A percentile compares a stretch with the other conserved stretches of the same genome.
These are phyloP conservation scores for Lithophane leautieri DNA, from an alignment of 2,888 invertebrate genomes.

Conservation along the genomic window DNA sequence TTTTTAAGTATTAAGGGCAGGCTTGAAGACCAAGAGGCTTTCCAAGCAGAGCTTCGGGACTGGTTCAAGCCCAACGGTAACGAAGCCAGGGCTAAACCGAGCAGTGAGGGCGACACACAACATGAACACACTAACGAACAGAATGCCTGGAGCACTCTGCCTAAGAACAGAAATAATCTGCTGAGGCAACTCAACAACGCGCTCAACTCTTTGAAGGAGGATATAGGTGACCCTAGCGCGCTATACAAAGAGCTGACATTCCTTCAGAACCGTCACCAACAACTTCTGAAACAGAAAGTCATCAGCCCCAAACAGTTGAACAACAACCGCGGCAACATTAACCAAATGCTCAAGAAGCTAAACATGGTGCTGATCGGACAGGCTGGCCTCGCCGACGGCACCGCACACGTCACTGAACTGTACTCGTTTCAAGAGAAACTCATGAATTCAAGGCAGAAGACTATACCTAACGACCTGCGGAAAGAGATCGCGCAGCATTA, in stretches of 20 bases:
- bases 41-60: conserved; percentile 86
- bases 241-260: conserved; percentile 84
- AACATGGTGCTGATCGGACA: conserved; percentile 91
- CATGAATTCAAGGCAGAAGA: conserved; percentile 75
- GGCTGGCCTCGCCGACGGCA: conserved; percentile 89
- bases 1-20: conserved; percentile 88
- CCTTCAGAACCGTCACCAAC: conserved; percentile 84
- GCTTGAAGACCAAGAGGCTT: conserved; percentile 86
- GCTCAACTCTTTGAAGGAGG: conserved; percentile 80
- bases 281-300: conserved; percentile 79
- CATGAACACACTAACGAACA: conserved; percentile 49
- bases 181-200: conserved; percentile 79
- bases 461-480: conserved; percentile 81
- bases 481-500: conserved; percentile 88
- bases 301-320: conserved; percentile 77
- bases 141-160: conserved; percentile 71
- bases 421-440: conserved; percentile 79
- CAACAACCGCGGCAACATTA: conserved; percentile 82
- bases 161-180: conserved; percentile 79
- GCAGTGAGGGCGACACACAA: conserved; percentile 62
- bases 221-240: conserved; percentile 88
- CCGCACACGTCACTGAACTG: conserved; percentile 84
- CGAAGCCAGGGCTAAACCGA: conserved; percentile 54
- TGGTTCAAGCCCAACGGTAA: conserved; percentile 74
- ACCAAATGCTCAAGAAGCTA: conserved; percentile 84